These are phyloP conservation scores for Varanus salvator DNA, from an alignment of 2,113 vertebrate genomes.

Conservation along the genomic window DNA sequence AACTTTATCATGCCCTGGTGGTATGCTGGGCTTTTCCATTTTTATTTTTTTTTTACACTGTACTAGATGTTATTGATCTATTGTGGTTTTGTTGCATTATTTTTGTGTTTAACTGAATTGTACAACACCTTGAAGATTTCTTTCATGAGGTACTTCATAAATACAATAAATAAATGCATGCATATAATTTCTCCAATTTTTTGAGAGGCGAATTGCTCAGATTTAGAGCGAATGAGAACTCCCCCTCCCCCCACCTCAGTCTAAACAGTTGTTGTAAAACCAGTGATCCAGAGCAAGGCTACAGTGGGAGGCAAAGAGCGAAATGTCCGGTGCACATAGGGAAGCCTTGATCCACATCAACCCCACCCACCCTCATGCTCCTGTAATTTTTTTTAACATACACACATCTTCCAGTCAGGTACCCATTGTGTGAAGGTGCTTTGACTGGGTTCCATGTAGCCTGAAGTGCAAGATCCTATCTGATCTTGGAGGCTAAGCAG, in stretches of 20 bases:
- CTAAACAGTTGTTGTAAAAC: neutral
- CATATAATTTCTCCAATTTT: neutral
- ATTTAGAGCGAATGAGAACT: neutral
- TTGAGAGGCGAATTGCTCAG: neutral
- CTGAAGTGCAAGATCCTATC: too few relatives aligned
- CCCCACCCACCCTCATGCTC: too few relatives aligned
- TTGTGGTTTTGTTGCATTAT: slow-evolving; percentile 12
- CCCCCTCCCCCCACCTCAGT: too few relatives aligned
- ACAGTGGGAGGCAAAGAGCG: neutral
- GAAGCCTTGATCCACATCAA: neutral
- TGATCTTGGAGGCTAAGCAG: too few relatives aligned
- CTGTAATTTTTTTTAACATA: too few relatives aligned
- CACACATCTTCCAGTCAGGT: too few relatives aligned
- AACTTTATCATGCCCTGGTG: neutral
- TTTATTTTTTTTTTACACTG: neutral
- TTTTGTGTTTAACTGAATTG: slow-evolving; percentile 10
- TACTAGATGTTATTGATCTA: slow-evolving; percentile 13
- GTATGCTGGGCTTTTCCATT: neutral
- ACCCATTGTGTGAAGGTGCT: too few relatives aligned
- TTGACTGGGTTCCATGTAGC: too few relatives aligned
- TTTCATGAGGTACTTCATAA: too few relatives aligned
- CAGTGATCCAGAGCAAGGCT: too few relatives aligned
- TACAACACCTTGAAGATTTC: too few relatives aligned
- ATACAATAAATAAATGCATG: too few relatives aligned
- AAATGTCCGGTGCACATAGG: neutral